Conservation (phyloP, 2,113 vertebrate genomes). For the Choloepus hoffmanni region DNA sequence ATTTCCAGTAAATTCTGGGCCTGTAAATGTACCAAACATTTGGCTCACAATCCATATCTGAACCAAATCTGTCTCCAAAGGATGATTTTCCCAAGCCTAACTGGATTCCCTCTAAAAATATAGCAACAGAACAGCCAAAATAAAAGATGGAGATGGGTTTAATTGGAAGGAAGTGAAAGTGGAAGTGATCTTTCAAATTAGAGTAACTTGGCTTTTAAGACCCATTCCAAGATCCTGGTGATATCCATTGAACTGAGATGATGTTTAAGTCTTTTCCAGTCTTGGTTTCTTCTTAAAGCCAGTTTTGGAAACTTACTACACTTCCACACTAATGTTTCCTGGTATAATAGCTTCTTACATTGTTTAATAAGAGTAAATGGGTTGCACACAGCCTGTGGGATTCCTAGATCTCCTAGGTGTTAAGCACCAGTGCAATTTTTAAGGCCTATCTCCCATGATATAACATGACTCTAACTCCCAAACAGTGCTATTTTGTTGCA, state of each 20-base stretch:
- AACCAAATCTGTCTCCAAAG: constrained; percentile 41
- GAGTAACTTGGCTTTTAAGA: constrained; percentile 40
- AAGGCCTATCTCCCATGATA: constrained; percentile 8
- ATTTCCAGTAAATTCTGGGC: constrained; percentile 46
- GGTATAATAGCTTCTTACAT: constrained; percentile 15
- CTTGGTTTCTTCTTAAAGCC: not conserved
- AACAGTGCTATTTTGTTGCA: constrained; percentile 52
- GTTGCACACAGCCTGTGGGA: not conserved
- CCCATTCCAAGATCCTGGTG: not conserved
- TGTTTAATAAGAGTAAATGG: constrained; percentile 56
- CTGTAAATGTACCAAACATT: not conserved
- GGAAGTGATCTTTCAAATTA: constrained; percentile 7
- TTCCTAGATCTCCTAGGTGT: constrained; percentile 35
- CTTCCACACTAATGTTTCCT: constrained; percentile 29
- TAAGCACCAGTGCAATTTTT: constrained; percentile 40
- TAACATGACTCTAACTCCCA: constrained; percentile 8
- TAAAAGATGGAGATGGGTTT: constrained; percentile 39
- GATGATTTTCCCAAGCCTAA: not conserved
- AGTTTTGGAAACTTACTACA: constrained; percentile 46
- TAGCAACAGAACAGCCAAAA: not conserved
- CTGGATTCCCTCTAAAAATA: not conserved
- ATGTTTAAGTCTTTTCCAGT: constrained; percentile 23
- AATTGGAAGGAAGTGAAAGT: constrained; percentile 6
- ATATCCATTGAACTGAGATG: not conserved
- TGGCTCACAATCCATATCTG: not conserved